Percentiles rank a stretch among this genome's conserved stretches.
These are phyloP conservation scores for Pangasius krempfi DNA, from an alignment of 2,797 vertebrate species.

Conservation along the genomic window DNA sequence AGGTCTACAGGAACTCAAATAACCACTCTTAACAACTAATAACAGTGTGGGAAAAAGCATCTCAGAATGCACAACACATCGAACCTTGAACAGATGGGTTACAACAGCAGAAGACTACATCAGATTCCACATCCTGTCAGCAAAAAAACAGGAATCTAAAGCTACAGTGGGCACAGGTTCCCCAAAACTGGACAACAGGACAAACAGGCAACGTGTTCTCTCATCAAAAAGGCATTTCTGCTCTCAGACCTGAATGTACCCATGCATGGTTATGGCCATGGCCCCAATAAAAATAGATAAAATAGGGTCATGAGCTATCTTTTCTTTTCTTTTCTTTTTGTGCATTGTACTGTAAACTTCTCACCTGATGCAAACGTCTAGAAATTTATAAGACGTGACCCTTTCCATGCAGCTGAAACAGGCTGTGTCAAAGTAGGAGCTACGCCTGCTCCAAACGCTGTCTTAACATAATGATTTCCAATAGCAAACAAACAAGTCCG, in stretches of 20 bases:
- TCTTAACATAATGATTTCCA: conserved; percentile 69
- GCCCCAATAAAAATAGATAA: neutral
- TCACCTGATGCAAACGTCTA: neutral
- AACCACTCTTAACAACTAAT: neutral
- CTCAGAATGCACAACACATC: neutral
- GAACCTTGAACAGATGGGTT: neutral
- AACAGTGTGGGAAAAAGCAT: neutral
- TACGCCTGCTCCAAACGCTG: neutral
- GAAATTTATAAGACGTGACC: neutral
- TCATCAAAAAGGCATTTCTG: conserved; percentile 1
- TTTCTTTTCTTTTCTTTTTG: no score
- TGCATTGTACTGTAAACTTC: neutral
- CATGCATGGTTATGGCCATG: neutral
- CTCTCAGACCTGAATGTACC: neutral
- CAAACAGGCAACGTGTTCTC: neutral
- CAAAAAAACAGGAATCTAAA: neutral
- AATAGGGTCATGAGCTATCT: neutral
- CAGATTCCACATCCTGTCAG: neutral
- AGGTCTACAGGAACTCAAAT: neutral
- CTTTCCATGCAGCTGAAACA: conserved; percentile 45
- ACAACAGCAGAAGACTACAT: neutral
- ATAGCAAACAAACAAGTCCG: conserved; percentile 53
- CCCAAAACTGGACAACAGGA: neutral
- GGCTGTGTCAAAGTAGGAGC: conserved; percentile 28
- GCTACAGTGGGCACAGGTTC: neutral